A percentile compares a stretch with the other conserved stretches of the same genome.
Conservation (phyloP, 2,888 invertebrate species). For the Tetanocera ferruginea region DNA sequence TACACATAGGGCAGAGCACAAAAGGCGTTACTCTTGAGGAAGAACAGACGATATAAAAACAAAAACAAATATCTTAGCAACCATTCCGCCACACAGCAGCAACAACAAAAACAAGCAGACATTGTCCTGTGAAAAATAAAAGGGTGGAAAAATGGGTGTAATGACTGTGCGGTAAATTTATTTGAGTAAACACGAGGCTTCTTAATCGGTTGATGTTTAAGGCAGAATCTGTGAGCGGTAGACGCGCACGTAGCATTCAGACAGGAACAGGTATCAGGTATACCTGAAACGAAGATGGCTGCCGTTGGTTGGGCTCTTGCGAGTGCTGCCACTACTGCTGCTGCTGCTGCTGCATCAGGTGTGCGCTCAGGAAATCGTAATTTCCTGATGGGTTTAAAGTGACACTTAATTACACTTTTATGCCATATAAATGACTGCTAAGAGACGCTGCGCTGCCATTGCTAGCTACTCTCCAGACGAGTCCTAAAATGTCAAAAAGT, state of each 20-base stretch:
- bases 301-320: too few relatives aligned
- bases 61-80: neutral
- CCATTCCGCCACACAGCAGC: neutral
- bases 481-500: constrained; percentile 22
- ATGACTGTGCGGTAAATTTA: neutral
- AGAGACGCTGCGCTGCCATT: constrained; percentile 19
- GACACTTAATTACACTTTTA: constrained; percentile 53
- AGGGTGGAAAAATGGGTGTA: neutral
- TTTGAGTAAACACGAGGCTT: constrained; percentile 6
- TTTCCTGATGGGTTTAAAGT: constrained; percentile 54
- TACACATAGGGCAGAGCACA: neutral
- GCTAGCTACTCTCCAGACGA: neutral
- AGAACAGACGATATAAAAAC: neutral
- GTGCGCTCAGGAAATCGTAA: constrained; percentile 52
- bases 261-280: neutral
- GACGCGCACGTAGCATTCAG: neutral
- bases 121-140: neutral
- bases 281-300: too few relatives aligned
- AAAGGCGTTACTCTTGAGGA: neutral
- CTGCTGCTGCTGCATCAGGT: constrained; percentile 46
- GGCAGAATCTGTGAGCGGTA: neutral
- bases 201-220: constrained; percentile 19
- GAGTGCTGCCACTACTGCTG: constrained; percentile 11
- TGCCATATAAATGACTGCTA: constrained; percentile 50
- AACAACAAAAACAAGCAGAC: neutral